A percentile compares a stretch with the other conserved stretches of the same genome.
Conservation (phyloP, 2,797 vertebrate genomes). For the Erethizon dorsatum region DNA sequence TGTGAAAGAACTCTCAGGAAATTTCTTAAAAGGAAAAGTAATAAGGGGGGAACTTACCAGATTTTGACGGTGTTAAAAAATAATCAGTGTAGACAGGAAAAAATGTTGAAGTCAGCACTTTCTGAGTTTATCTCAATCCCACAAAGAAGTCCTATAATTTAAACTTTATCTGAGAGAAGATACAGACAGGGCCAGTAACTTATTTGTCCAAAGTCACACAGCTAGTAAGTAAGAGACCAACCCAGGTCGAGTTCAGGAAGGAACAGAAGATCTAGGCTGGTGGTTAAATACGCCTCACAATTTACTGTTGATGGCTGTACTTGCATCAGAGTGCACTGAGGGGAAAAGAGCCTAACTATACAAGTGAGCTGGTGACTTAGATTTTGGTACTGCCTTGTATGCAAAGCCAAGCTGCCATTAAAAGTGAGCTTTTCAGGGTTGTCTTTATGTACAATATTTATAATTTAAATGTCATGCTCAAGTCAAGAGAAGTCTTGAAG, state of each 20-base stretch:
- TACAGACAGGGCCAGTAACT: neutral
- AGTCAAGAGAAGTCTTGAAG: neutral
- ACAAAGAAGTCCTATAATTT: too few species aligned
- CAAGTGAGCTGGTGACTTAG: neutral
- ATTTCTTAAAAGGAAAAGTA: neutral
- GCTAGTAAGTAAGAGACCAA: neutral
- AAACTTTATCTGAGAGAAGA: neutral
- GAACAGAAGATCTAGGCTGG: neutral
- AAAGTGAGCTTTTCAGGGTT: neutral
- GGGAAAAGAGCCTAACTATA: neutral
- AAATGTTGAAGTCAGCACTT: neutral
- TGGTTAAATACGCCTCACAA: neutral
- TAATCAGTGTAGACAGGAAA: neutral
- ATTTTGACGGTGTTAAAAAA: neutral
- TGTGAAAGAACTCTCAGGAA: neutral
- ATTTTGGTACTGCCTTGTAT: neutral
- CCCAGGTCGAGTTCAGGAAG: neutral
- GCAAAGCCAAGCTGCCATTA: neutral
- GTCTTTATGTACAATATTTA: neutral
- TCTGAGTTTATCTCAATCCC: neutral
- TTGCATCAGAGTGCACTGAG: neutral
- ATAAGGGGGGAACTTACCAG: neutral
- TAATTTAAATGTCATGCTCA: neutral
- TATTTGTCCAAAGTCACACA: neutral
- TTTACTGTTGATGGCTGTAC: neutral